Evolutionary conservation across 2,113 vertebrate genomes (phyloP).

Genomic region (Alosa alosa): DNA sequence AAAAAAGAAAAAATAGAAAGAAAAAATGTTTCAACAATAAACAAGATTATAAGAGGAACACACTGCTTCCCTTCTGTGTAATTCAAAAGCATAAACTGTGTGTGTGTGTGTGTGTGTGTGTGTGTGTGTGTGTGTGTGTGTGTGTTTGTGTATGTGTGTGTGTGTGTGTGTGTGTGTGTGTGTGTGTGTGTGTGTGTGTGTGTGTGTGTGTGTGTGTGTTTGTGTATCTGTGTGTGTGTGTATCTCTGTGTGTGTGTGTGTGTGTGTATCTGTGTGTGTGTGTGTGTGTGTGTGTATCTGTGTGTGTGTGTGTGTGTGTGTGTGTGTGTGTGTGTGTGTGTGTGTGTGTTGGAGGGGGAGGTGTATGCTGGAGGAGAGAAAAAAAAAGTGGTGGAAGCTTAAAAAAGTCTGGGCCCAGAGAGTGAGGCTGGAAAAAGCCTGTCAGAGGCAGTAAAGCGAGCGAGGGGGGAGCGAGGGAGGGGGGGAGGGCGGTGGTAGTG

Average conservation of each 20-base stretch:
- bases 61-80: constrained; percentile 43
- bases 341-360: neutral
- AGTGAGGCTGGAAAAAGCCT: constrained; percentile 58
- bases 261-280: neutral
- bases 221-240: neutral
- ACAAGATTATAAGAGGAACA: constrained; percentile 38
- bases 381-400: constrained; percentile 33
- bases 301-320: neutral
- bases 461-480: neutral
- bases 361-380: neutral
- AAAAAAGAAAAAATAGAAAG: constrained; percentile 30
- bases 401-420: constrained; percentile 44
- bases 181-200: neutral
- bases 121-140: neutral
- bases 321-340: neutral
- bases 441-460: constrained; percentile 59
- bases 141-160: neutral
- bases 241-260: neutral
- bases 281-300: neutral
- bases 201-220: neutral
- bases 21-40: constrained; percentile 37
- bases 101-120: neutral
- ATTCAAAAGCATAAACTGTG: constrained; percentile 34
- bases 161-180: neutral
- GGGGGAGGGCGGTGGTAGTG: constrained; percentile 47